Evolutionary conservation across 2,113 vertebrate genomes (phyloP).

Genomic region (Pterophyllum scalare): DNA sequence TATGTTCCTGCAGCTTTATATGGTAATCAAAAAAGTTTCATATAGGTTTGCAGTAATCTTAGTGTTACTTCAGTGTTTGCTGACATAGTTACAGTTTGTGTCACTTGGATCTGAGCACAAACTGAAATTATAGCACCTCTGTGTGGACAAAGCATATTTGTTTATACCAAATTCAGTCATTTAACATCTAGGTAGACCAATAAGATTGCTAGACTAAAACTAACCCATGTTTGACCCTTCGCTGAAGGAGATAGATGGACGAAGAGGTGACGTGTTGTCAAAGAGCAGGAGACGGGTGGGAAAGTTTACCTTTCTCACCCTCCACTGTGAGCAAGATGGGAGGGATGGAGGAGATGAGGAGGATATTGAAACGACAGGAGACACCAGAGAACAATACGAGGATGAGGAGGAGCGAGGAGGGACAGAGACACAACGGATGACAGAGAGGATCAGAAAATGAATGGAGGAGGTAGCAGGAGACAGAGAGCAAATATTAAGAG

Average conservation of each 20-base stretch:
- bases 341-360: constrained; percentile 9
- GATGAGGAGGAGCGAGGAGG: constrained; percentile 29
- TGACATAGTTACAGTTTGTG: rapidly evolving
- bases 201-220: neutral
- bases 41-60: neutral
- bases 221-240: constrained; percentile 20
- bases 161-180: neutral
- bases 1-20: neutral
- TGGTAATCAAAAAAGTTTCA: neutral
- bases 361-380: constrained; percentile 53
- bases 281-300: constrained; percentile 54
- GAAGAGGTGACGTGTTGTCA: neutral
- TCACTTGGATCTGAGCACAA: neutral
- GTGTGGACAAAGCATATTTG: neutral
- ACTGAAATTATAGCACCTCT: too few relatives aligned
- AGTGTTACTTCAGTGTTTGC: neutral
- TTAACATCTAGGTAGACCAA: neutral
- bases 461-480: constrained; percentile 31
- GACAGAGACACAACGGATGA: constrained; percentile 7
- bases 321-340: constrained; percentile 21
- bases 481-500: constrained; percentile 62
- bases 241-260: neutral
- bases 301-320: constrained; percentile 81
- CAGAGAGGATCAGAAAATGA: constrained; percentile 43
- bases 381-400: constrained; percentile 47